These are phyloP conservation scores for Thaleichthys pacificus DNA, from an alignment of 2,797 vertebrate species.

Conservation along the genomic window DNA sequence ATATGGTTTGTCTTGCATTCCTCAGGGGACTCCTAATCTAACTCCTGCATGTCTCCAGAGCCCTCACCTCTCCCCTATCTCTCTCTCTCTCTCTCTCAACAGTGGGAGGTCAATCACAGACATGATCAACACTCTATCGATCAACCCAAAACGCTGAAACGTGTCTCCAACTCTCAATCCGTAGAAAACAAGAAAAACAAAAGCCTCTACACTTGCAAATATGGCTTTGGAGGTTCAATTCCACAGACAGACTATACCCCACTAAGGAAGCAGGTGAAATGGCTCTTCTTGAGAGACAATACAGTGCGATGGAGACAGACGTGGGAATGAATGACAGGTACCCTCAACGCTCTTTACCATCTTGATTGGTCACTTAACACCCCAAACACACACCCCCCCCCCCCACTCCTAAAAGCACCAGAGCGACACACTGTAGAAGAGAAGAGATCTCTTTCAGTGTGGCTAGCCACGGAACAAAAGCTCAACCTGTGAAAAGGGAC, in stretches of 20 bases:
- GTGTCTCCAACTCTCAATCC: neutral
- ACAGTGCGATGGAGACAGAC: neutral
- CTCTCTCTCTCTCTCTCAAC: neutral
- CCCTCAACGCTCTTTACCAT: slow-evolving; percentile 35
- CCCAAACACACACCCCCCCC: neutral
- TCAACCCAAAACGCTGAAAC: neutral
- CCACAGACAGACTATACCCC: neutral
- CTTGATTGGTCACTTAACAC: slow-evolving; percentile 24
- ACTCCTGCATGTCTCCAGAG: slow-evolving; percentile 41
- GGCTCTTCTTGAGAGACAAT: slow-evolving; percentile 6
- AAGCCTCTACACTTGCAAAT: neutral
- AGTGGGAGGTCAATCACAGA: neutral
- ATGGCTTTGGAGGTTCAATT: neutral
- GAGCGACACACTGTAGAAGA: neutral
- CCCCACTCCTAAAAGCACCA: neutral
- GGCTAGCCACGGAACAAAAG: neutral
- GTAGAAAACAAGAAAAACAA: too few species aligned
- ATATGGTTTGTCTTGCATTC: slow-evolving; percentile 63
- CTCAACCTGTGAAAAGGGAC: neutral
- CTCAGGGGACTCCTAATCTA: slow-evolving; percentile 74
- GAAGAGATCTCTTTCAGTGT: neutral
- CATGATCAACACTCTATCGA: neutral
- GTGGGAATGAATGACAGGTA: slow-evolving; percentile 4
- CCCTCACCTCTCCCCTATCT: neutral
- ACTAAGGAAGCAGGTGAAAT: slow-evolving; percentile 6